phyloP scores from a whole-genome alignment of 2,888 invertebrate genomes.

The Nebria salina region DNA sequence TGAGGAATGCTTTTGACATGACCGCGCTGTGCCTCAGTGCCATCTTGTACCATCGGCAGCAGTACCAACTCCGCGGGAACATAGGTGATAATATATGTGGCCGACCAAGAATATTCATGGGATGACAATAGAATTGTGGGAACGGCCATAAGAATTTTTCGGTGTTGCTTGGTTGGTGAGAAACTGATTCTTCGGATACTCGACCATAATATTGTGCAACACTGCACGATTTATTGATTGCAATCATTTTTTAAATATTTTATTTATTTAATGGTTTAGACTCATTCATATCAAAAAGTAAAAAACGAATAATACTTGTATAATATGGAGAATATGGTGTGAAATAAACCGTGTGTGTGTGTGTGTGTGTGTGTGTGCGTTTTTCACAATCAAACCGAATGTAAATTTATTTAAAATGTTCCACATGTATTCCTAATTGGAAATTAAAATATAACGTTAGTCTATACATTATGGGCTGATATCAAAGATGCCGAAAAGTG shows the following conservation, averaged over 20 bases:
- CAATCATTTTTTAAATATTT: not conserved
- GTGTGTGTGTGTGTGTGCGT: not conserved
- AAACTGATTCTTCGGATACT: not conserved
- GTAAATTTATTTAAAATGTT: slow-evolving; percentile 17
- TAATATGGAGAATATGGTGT: no score
- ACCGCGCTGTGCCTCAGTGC: slow-evolving; percentile 51
- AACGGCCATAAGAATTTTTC: not conserved
- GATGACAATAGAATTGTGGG: slow-evolving; percentile 9
- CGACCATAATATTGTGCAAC: not conserved
- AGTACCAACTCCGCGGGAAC: not conserved
- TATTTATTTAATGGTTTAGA: not conserved
- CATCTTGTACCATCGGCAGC: not conserved
- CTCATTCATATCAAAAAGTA: no score
- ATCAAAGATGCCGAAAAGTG: slow-evolving; percentile 4
- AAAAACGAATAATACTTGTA: no score
- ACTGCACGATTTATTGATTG: not conserved
- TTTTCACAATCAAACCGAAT: not conserved
- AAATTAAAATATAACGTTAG: slow-evolving; percentile 21
- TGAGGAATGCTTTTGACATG: slow-evolving; percentile 60
- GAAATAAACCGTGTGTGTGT: not conserved
- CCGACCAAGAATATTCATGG: not conserved
- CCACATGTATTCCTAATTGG: slow-evolving; percentile 20
- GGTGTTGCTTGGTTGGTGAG: not conserved
- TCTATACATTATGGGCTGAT: slow-evolving; percentile 14
- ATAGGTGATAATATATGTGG: slow-evolving; percentile 1